A percentile compares a stretch with the other conserved stretches of the same genome.
phyloP scores from a whole-genome alignment of 53 echinoderm and acorn worm genomes.

The Echinometra lucunter region DNA sequence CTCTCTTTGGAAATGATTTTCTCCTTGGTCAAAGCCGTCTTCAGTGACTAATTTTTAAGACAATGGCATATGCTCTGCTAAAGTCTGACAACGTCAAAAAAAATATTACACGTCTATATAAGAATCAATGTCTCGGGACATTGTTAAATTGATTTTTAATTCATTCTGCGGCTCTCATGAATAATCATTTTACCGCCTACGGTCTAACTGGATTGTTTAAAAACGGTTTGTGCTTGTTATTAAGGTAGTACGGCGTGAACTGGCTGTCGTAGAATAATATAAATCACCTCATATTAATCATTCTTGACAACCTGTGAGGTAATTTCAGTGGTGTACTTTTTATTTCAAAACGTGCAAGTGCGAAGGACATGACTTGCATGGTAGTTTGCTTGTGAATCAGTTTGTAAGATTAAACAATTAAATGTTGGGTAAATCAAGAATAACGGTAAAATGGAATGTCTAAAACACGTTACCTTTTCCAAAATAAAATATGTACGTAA shows the following conservation, averaged over 20 bases:
- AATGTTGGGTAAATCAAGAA: too few species aligned
- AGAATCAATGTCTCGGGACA: background rate
- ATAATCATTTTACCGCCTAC: background rate
- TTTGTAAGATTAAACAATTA: too few species aligned
- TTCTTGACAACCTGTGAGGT: background rate
- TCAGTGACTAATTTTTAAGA: background rate
- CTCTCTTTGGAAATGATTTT: too few species aligned
- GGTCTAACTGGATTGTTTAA: background rate
- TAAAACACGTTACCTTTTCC: too few species aligned
- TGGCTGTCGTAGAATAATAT: background rate
- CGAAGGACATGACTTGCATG: background rate
- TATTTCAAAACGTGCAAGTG: background rate
- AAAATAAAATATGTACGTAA: too few species aligned
- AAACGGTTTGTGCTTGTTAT: background rate
- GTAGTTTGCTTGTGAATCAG: background rate
- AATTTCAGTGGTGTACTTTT: background rate
- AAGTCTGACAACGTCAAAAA: background rate
- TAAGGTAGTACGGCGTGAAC: background rate
- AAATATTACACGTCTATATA: too few species aligned
- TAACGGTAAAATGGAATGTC: too few species aligned
- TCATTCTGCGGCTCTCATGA: background rate
- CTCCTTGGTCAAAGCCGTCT: background rate
- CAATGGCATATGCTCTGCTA: background rate
- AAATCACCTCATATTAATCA: background rate
- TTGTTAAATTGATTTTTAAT: conserved; percentile 16